Evolutionary conservation across 2,797 vertebrate genomes (phyloP), one percentile per base, ranked within the genome.

Genomic region (Anas bahamensis): DNA sequence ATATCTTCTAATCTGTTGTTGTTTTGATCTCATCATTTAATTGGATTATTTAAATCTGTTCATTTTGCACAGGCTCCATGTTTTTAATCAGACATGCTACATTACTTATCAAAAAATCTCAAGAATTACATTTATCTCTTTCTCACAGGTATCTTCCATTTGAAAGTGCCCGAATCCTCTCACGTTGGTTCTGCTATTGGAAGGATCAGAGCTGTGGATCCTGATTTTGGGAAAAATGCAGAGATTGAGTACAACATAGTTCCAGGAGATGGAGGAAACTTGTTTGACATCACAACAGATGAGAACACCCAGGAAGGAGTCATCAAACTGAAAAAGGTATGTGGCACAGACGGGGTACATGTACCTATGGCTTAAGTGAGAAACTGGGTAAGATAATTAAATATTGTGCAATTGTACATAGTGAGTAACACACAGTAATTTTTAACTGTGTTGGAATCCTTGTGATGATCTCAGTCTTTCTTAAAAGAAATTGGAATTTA

Each of bases 231-330:
- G 60, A 98, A 97, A 90, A 99, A 99, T 77, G 99, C 99, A 2
- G 99, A 99, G 97, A 99, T 99, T n/a, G 99, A 99, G 84, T 99
- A 99, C 96, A 99, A 97, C 93, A 99, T 99, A 26, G 99, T 99
- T 86, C 99, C 99, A 29, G 99, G 99, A 37, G 99, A 99, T 74
- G 99, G 99, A 39, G 99, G 99, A 26, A 98, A 98, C 93, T 98
- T 99, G 94, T 99, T 99, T 98, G 99, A 99, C 88, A 99, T 99
- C 86, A 94, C 98, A 55, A 99, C 99, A 94, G 99, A 99, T 69
- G 98, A 99, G 72, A 98, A 99, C 74, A 99, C 99, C 88, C 99
- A 99, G 83, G 99, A 99, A 96, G 99, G 99, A 60, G 97, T 99
- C 89, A 98, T 99, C 93, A 98, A 98, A 87, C 97, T 99, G 84